Base-by-base conservation (phyloP, 2,888 invertebrate species). In the Anaspis maculata region DNA sequence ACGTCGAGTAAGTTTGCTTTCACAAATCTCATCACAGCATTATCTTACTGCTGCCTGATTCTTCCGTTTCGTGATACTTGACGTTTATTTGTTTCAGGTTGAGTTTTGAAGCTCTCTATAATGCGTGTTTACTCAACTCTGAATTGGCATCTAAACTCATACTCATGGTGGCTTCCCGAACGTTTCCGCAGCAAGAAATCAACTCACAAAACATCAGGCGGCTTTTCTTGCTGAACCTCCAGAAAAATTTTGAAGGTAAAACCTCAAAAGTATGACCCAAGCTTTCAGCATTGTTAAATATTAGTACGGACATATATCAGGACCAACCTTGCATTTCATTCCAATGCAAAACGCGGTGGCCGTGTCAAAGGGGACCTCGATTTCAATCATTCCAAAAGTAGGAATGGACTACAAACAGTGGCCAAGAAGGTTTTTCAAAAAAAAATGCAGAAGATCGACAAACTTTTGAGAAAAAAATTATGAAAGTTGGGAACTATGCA, bases 61-160 rank as follows among this genome's bases (percentile, higher is more conserved):
- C 5, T 6, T 5, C 9, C 5, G 19, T 19, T 19, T 19, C 9
- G 5, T 19, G 19, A 6, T 11, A 15, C 12, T 24, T 36, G 28
- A n/a, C n/a, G n/a, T n/a, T n/a, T n/a, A 16, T 32, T 46, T 39
- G 6, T 37, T 54, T 34, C 32, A 64, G 64, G 31, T 49, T 54
- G 25, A 58, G 59, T 35, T 57, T 62, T 41, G 50, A 56, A 24
- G 44, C 45, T 16, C 39, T 66, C 24, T 56, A 62, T 40, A 44
- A 57, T 15, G 50, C 53, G 30, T 56, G 57, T 38, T 45, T 61
- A 26, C 39, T 41, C 25, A 58, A 64, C 48, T 41, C 45, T 13
- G 54, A 51, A 30, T 52, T 64, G 33, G 56, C 55, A 19, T 48
- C 51, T 10, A 62, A 64, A 49, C 31, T 62, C 12, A 54, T 62